A percentile compares a stretch with the other conserved stretches of the same genome.
These are phyloP conservation scores for Galleria mellonella DNA, from an alignment of 1,140 invertebrate genomes.

Conservation along the genomic window DNA sequence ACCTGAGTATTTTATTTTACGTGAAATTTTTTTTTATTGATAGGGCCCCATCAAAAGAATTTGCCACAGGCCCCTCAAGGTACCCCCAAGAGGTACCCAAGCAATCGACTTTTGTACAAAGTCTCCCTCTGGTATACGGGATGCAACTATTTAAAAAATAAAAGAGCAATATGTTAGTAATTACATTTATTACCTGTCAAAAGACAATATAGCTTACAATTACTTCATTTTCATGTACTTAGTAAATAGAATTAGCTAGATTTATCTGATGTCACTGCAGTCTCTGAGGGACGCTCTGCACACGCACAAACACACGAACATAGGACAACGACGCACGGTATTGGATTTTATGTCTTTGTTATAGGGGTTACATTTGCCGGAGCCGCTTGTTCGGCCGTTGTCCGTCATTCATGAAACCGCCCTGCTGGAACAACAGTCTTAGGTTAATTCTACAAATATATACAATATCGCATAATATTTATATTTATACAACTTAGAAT, in stretches of 20 bases:
- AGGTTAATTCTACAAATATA: too few species aligned
- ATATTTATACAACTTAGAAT: too few species aligned
- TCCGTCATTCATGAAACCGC: constrained; percentile 65
- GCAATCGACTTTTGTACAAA: too few species aligned
- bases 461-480: too few species aligned
- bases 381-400: constrained; percentile 67
- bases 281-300: constrained; percentile 42
- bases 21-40: too few species aligned
- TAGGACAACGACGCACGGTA: constrained; percentile 30
- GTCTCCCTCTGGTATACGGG: too few species aligned
- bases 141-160: constrained; percentile 16
- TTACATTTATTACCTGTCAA: constrained; percentile 69
- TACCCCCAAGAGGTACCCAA: too few species aligned
- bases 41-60: too few species aligned
- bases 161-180: constrained; percentile 48
- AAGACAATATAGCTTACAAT: constrained; percentile 62
- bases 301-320: constrained; percentile 40
- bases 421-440: constrained; percentile 25
- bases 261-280: constrained; percentile 57
- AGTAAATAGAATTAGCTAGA: constrained; percentile 73
- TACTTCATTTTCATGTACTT: constrained; percentile 55
- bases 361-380: constrained; percentile 51
- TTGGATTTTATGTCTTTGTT: constrained; percentile 17
- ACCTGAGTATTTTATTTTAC: too few species aligned
- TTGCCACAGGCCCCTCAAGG: too few species aligned